Percentiles rank a stretch among this genome's conserved stretches.
These are phyloP conservation scores for Hyposoter dolosus DNA, from an alignment of 2,888 invertebrate genomes.

Conservation along the genomic window DNA sequence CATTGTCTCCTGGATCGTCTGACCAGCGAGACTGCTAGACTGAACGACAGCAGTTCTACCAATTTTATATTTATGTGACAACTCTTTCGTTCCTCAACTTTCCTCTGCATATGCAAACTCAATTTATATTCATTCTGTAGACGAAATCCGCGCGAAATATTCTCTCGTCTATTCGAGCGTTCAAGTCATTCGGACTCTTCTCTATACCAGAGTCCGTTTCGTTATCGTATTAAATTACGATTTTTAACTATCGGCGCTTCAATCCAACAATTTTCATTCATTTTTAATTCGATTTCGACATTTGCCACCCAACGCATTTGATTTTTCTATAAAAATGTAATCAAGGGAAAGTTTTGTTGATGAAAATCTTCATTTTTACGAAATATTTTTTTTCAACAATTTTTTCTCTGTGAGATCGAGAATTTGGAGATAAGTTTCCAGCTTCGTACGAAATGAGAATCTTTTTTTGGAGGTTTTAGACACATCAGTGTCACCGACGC, in stretches of 20 bases:
- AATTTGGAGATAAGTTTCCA: background rate
- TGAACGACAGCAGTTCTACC: background rate
- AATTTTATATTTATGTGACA: conserved; percentile 35
- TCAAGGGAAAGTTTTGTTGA: background rate
- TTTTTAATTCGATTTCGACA: background rate
- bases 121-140: background rate
- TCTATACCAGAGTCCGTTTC: background rate
- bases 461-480: background rate
- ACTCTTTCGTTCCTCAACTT: background rate
- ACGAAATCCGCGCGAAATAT: background rate
- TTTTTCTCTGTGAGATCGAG: background rate
- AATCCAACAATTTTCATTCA: background rate
- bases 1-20: conserved; percentile 23
- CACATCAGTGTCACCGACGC: background rate
- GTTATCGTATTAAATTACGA: background rate
- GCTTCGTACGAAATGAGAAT: background rate
- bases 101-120: background rate
- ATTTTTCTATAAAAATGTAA: background rate
- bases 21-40: conserved; percentile 32
- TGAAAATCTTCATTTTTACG: background rate
- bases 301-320: background rate
- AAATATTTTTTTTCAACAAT: background rate
- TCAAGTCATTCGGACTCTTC: conserved; percentile 9
- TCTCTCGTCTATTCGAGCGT: background rate
- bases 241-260: background rate